A percentile compares a stretch with the other conserved stretches of the same genome.
Conservation (phyloP, 2,888 invertebrate genomes). For the Drosophila kanekoi region DNA sequence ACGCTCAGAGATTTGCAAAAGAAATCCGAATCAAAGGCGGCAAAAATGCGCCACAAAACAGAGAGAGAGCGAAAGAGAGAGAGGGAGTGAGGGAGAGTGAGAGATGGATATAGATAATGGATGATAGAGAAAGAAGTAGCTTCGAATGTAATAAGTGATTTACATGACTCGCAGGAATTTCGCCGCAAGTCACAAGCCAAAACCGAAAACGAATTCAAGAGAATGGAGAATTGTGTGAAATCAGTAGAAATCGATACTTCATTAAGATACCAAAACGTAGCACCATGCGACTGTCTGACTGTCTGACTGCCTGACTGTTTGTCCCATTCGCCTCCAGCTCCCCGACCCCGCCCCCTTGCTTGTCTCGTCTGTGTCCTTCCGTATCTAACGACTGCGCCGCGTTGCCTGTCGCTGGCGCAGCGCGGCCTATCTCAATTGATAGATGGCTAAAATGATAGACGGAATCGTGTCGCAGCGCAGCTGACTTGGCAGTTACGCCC, state of each 20-base stretch:
- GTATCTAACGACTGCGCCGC: constrained; percentile 55
- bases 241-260: constrained; percentile 76
- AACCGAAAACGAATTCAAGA: constrained; percentile 15
- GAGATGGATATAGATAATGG: not conserved
- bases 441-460: constrained; percentile 74
- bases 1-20: constrained; percentile 67
- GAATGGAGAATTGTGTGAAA: constrained; percentile 67
- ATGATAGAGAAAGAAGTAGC: constrained; percentile 24
- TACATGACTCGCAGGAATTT: constrained; percentile 80
- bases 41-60: constrained; percentile 46
- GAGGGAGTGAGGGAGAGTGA: constrained; percentile 10
- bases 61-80: constrained; percentile 7
- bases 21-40: constrained; percentile 21
- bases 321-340: not conserved
- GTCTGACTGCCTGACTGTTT: constrained; percentile 8
- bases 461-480: constrained; percentile 47
- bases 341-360: not conserved
- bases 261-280: constrained; percentile 70
- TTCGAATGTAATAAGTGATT: constrained; percentile 75
- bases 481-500: constrained; percentile 47
- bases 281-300: constrained; percentile 14
- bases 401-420: constrained; percentile 37
- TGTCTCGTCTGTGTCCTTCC: not conserved
- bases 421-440: constrained; percentile 73
- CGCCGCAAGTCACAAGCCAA: constrained; percentile 54